Base-by-base conservation (phyloP, 2,113 vertebrate genomes). In the Pimephales promelas region DNA sequence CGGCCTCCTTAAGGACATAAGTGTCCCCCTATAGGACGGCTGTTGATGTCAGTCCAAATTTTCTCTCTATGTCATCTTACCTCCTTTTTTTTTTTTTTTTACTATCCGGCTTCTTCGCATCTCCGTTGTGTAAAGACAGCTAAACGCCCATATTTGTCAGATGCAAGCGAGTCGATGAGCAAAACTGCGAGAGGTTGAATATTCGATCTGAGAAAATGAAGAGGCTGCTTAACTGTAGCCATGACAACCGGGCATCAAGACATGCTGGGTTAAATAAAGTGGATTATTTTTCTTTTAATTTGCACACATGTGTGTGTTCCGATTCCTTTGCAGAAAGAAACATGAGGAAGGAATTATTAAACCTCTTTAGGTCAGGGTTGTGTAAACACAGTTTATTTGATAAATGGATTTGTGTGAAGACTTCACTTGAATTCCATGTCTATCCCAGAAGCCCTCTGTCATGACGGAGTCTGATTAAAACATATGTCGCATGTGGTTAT, bases 221-320 rank as follows among this genome's bases (percentile, higher is more conserved):
- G 89, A 61, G 79, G 77, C 89, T 76, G 86, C 83, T 54, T 75
- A 87, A 72, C 73, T 59, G 81, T 86, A 66, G 52, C 85, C 78
- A 79, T 90, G 86, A 90, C 89, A 91, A 86, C 88, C 74, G 14
- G 47, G 52, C 75, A 87, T 87, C 87, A 13, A 72, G 80, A 61
- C 73, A 59, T 84, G 26, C 70, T 85, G 72, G 79, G 7, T 85
- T 90, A 91, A 91, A 92, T 92, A 91, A 92, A 91, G 88, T 88
- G 90, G 87, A 92, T 93, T 89, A 91, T 92, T 93, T 91, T 84
- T 54, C 83, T 91, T 91, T 90, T 90, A 90, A 92, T 90, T 90
- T 77, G 74, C 16, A 85, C 87, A 75, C 79, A 76, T 86, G 89
- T 89, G 72, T 84, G 83, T 87, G 70, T 22, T 31, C 24, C 31